Conservation (phyloP, 2,113 vertebrate genomes). For the Protobothrops flavoviridis region DNA sequence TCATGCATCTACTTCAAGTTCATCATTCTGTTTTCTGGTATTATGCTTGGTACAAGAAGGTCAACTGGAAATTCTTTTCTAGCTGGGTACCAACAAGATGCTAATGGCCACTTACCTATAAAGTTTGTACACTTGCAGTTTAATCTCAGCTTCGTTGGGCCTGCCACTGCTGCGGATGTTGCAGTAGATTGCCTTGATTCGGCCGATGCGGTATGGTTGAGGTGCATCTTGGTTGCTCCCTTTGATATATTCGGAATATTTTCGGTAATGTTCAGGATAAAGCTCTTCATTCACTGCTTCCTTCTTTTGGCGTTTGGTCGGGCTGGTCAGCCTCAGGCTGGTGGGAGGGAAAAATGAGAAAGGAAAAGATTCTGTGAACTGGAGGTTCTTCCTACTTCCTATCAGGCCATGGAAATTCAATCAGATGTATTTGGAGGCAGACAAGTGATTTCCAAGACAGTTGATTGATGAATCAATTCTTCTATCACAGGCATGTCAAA, state of each 20-base stretch:
- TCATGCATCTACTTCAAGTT: neutral
- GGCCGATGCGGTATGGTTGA: slow-evolving; percentile 85
- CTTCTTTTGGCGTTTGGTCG: slow-evolving; percentile 85
- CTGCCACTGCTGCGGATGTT: slow-evolving; percentile 80
- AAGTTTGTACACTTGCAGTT: slow-evolving; percentile 85
- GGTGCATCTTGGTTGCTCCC: slow-evolving; percentile 94
- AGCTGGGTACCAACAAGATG: neutral
- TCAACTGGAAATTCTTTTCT: neutral
- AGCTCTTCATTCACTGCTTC: slow-evolving; percentile 91
- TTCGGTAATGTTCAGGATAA: slow-evolving; percentile 93
- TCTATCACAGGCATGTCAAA: neutral
- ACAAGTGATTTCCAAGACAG: neutral
- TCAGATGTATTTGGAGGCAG: neutral
- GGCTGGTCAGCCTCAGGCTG: slow-evolving; percentile 86
- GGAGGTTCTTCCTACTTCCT: neutral
- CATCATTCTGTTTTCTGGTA: neutral
- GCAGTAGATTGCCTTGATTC: slow-evolving; percentile 90
- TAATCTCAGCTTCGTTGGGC: slow-evolving; percentile 81
- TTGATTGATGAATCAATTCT: neutral
- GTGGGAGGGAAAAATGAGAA: neutral
- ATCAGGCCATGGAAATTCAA: neutral
- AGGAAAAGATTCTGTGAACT: neutral
- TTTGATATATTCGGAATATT: slow-evolving; percentile 95
- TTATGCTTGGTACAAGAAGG: neutral
- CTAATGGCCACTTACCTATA: slow-evolving; percentile 58